Evolutionary conservation across 2,888 invertebrate genomes (phyloP).

Genomic region (Fragum fragum): DNA sequence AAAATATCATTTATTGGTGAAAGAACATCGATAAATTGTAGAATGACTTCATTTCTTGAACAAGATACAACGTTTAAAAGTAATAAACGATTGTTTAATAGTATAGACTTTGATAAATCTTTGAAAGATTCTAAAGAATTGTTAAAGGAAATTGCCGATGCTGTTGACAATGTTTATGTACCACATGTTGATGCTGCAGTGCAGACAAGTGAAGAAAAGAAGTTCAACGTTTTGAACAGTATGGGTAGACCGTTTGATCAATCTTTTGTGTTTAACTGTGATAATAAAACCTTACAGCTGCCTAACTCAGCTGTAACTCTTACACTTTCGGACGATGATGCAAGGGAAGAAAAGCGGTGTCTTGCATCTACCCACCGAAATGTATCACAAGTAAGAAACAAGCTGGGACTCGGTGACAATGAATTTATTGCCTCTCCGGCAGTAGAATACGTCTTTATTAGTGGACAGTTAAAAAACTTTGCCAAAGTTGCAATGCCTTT

Average conservation of each 20-base stretch:
- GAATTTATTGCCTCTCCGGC: slow-evolving; percentile 1
- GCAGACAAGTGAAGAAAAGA: not conserved
- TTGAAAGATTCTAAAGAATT: no score
- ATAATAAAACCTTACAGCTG: not conserved
- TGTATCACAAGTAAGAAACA: not conserved
- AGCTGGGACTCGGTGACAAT: not conserved
- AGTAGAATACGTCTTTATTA: slow-evolving; percentile 1
- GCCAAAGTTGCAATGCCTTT: slow-evolving; percentile 15
- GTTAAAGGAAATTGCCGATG: not conserved
- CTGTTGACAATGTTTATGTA: not conserved
- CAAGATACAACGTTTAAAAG: no score
- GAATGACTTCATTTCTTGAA: no score
- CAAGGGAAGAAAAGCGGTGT: not conserved
- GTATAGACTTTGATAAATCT: no score
- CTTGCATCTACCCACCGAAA: slow-evolving; percentile 17
- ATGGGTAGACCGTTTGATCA: slow-evolving; percentile 1
- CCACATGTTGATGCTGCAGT: not conserved
- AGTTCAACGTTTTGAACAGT: not conserved
- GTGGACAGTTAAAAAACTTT: not conserved
- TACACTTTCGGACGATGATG: slow-evolving; percentile 9
- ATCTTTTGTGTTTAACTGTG: not conserved
- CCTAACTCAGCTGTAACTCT: slow-evolving; percentile 8
- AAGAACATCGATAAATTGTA: no score
- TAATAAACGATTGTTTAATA: no score
- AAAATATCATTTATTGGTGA: no score